Evolutionary conservation across 2,113 vertebrate genomes (phyloP), one percentile per base, ranked within the genome.

Genomic region (Sialia sialis): DNA sequence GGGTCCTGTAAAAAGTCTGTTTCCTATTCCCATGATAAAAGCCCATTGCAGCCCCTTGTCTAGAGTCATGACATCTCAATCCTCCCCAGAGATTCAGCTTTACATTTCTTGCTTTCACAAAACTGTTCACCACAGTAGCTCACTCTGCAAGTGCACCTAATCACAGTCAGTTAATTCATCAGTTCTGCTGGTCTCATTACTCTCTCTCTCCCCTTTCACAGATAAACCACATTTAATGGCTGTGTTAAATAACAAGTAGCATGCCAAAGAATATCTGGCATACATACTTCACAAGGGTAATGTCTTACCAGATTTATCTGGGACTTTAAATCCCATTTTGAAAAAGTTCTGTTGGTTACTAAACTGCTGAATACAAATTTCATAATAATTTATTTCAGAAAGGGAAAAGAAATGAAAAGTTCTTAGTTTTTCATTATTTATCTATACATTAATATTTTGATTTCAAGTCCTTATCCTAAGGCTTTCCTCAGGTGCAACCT

Each of bases 141-240:
- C 27, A 43, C 56, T 86, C 85, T 86, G 64, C 76, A 69, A 94
- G 59, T 27, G 58, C 72, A 83, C 59, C 72, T 81, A 78, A 88
- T 92, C 87, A 82, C 0, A 0, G 66, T 79, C 89, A 91, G 58
- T 79, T 91, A 94, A 94, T 95, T 84, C 34, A 79, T 94, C 74
- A 79, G 84, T 91, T 94, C 55, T 87, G 48, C n/a, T 70, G 21
- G 46, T 74, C 48, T 90, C 5, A 0, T 93, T 93, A 74, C 72
- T 91, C 84, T 91, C 46, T 21, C 55, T 44, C 55, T 87, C 46
- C 15, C 10, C 43, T 94, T 90, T 64, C 54, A 74, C 48, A 90
- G 96, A 93, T 93, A 96, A 95, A 93, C 67, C 67, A 70, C 79
- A 59, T 85, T 90, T 85, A 86, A 87, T 70, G 63, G 17, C n/a